Percentiles rank a stretch among this genome's conserved stretches.
Conservation (phyloP, 2,888 invertebrate genomes). For the Sphaerophoria taeniata region DNA sequence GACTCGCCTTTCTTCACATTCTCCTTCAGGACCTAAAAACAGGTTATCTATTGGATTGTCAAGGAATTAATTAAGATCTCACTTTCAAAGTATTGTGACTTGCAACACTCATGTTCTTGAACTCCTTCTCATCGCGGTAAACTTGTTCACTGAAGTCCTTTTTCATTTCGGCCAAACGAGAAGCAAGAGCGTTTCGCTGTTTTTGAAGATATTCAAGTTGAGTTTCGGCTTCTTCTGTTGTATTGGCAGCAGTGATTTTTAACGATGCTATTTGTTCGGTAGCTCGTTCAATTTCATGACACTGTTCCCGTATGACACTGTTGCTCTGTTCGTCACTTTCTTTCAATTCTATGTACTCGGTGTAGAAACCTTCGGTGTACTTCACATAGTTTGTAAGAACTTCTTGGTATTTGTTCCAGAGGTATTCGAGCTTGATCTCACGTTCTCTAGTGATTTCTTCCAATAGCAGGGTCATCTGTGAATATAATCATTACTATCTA, state of each 20-base stretch:
- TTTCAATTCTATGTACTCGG: constrained; percentile 82
- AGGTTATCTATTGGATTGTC: background rate
- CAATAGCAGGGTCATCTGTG: constrained; percentile 81
- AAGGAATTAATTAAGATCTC: background rate
- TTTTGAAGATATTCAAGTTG: constrained; percentile 83
- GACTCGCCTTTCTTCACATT: constrained; percentile 85
- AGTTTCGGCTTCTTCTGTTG: constrained; percentile 82
- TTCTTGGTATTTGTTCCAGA: constrained; percentile 83
- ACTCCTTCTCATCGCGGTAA: constrained; percentile 83
- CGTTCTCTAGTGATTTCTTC: constrained; percentile 83
- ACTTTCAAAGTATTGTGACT: constrained; percentile 84
- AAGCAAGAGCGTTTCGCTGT: constrained; percentile 83
- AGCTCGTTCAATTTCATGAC: constrained; percentile 80
- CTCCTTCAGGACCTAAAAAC: constrained; percentile 83
- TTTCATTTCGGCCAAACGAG: constrained; percentile 84
- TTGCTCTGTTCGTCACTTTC: constrained; percentile 82
- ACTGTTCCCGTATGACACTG: constrained; percentile 80
- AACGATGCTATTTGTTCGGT: constrained; percentile 80
- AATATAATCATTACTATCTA: background rate
- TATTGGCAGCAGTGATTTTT: constrained; percentile 84
- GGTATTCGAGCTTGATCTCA: constrained; percentile 83
- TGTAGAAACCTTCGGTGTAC: constrained; percentile 82
- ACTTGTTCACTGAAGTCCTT: constrained; percentile 84
- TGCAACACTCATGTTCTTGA: constrained; percentile 86
- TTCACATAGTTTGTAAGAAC: constrained; percentile 81